Evolutionary conservation across 1,140 invertebrate genomes (phyloP).

Genomic region (Pseudomyrmex cubaensis): DNA sequence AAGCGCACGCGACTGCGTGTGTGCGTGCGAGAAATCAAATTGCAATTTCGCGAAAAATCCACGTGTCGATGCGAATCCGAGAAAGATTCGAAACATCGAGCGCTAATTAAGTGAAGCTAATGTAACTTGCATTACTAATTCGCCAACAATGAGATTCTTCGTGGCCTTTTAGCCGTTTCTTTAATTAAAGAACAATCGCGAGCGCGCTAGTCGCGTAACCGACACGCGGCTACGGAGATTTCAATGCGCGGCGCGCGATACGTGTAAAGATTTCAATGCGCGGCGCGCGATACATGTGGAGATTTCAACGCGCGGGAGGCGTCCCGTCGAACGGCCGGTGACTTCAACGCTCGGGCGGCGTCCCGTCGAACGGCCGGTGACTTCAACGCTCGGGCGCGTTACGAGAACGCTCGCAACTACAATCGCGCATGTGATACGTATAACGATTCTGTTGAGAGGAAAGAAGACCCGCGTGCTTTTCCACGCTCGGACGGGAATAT

Average conservation of each 20-base stretch:
- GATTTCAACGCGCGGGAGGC: not conserved
- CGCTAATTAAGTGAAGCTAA: too few relatives aligned
- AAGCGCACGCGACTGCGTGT: too few relatives aligned
- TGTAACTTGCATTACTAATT: too few relatives aligned
- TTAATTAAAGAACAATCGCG: too few relatives aligned
- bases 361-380: not conserved
- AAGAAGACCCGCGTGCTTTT: conserved; percentile 12
- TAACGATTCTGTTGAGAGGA: not conserved
- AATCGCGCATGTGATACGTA: not conserved
- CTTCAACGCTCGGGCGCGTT: not conserved
- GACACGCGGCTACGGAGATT: too few relatives aligned
- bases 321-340: not conserved
- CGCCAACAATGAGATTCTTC: too few relatives aligned
- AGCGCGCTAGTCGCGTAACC: too few relatives aligned
- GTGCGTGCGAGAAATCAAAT: too few relatives aligned
- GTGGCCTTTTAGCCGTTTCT: too few relatives aligned
- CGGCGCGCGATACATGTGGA: not conserved
- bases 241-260: not conserved
- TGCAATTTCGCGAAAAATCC: too few relatives aligned
- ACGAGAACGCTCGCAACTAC: not conserved
- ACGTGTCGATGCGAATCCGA: too few relatives aligned
- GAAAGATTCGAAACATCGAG: too few relatives aligned
- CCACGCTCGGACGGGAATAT: conserved; percentile 29
- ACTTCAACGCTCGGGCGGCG: not conserved
- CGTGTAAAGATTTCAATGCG: not conserved